A percentile compares a stretch with the other conserved stretches of the same genome.
These are phyloP conservation scores for Eremobia ochroleuca DNA, from an alignment of 2,888 invertebrate genomes.

Conservation along the genomic window DNA sequence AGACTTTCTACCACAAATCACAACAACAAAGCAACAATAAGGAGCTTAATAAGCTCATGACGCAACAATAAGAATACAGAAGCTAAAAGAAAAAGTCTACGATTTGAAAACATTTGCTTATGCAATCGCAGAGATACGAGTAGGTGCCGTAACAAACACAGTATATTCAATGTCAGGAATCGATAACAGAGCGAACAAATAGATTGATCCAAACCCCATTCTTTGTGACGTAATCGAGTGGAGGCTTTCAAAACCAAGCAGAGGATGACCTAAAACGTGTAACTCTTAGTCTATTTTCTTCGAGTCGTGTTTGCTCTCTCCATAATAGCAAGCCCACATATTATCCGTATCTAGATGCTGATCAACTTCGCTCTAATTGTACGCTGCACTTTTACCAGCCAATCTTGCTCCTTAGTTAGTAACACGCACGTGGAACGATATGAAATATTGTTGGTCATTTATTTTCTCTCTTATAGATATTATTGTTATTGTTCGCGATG, in stretches of 20 bases:
- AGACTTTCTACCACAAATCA: constrained; percentile 51
- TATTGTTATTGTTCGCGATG: constrained; percentile 42
- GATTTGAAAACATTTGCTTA: constrained; percentile 51
- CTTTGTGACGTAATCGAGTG: constrained; percentile 11
- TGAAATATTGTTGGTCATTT: constrained; percentile 44
- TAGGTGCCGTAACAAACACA: not conserved
- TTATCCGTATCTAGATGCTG: constrained; percentile 81
- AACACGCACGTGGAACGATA: constrained; percentile 26
- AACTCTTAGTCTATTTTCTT: constrained; percentile 63
- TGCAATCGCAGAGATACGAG: constrained; percentile 28
- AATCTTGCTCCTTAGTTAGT: constrained; percentile 34
- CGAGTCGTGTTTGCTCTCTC: constrained; percentile 80
- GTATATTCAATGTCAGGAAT: constrained; percentile 36
- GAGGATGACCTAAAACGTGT: constrained; percentile 59
- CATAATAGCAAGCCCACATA: constrained; percentile 78
- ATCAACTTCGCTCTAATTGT: constrained; percentile 86
- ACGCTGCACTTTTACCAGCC: constrained; percentile 75
- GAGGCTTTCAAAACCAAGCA: constrained; percentile 40
- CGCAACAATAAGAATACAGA: constrained; percentile 43
- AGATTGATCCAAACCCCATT: not conserved
- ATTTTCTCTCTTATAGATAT: constrained; percentile 57
- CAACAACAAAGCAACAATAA: constrained; percentile 46
- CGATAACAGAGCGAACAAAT: constrained; percentile 8
- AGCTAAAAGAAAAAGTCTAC: constrained; percentile 27
- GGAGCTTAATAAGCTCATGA: constrained; percentile 47